A percentile compares a stretch with the other conserved stretches of the same genome.
Conservation (phyloP, 2,888 invertebrate species). For the Andrena minutula region DNA sequence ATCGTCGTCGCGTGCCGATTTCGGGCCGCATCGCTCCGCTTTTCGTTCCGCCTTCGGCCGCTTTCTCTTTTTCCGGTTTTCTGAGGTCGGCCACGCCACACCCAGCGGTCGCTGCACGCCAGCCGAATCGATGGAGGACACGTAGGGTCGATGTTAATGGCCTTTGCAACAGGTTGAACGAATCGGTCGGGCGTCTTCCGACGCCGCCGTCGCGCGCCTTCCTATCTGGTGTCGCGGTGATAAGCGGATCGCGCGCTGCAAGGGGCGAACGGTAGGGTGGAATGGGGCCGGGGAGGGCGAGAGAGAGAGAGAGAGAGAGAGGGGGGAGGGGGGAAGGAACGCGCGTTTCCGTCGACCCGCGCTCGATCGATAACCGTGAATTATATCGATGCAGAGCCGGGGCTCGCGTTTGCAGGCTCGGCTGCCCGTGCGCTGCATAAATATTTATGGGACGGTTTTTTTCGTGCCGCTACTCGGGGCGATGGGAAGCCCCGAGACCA, state of each 20-base stretch:
- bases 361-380: conserved; percentile 65
- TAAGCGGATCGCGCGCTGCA: conserved; percentile 65
- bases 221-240: conserved; percentile 66
- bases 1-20: conserved; percentile 49
- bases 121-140: conserved; percentile 72
- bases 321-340: conserved; percentile 13
- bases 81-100: conserved; percentile 70
- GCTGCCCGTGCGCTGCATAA: conserved; percentile 43
- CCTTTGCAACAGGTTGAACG: conserved; percentile 76
- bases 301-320: too few species aligned
- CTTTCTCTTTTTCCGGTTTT: conserved; percentile 67
- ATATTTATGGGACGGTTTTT: conserved; percentile 48
- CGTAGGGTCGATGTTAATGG: conserved; percentile 75
- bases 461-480: not conserved
- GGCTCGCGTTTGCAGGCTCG: conserved; percentile 27
- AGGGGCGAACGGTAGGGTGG: not conserved
- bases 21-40: conserved; percentile 33
- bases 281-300: not conserved
- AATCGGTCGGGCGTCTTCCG: conserved; percentile 69
- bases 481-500: conserved; percentile 22
- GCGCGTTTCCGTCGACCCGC: conserved; percentile 50
- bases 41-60: conserved; percentile 47
- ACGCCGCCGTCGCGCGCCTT: conserved; percentile 51
- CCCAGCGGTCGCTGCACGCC: conserved; percentile 65
- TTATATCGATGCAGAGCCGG: conserved; percentile 60